Conservation (phyloP, 2,113 vertebrate species). For the Montifringilla adamsi region DNA sequence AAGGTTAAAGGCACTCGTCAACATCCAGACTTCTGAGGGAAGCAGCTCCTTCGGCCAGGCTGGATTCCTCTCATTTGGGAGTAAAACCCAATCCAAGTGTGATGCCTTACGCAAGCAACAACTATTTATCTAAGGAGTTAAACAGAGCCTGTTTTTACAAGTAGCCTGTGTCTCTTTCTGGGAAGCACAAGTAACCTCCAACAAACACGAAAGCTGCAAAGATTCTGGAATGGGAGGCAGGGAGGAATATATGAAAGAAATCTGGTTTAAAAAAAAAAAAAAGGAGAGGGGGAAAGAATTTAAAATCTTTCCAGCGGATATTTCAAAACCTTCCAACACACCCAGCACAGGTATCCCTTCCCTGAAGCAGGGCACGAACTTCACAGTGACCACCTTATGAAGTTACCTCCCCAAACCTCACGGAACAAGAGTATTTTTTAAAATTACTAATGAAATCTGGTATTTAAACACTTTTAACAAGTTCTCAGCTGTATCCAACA, state of each 20-base stretch:
- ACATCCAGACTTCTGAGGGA: neutral
- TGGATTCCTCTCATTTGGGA: neutral
- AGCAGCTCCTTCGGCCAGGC: neutral
- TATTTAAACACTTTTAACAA: neutral
- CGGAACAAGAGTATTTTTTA: neutral
- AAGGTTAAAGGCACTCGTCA: neutral
- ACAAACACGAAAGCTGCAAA: neutral
- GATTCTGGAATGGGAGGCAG: neutral
- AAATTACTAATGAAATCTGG: neutral
- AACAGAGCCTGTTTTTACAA: neutral
- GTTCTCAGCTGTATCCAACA: neutral
- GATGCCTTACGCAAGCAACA: neutral
- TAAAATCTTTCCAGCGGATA: neutral
- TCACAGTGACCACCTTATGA: neutral
- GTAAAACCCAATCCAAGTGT: neutral
- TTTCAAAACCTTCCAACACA: neutral
- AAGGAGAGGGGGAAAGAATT: neutral
- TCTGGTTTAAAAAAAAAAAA: too few species aligned
- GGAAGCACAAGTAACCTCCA: neutral
- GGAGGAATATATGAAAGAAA: neutral
- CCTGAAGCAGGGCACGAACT: neutral
- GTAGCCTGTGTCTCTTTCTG: neutral
- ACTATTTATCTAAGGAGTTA: neutral
- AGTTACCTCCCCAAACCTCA: neutral
- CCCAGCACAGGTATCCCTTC: neutral